Percentiles rank a stretch among this genome's conserved stretches.
Conservation (phyloP, 2,888 invertebrate genomes). For the Sinotaia quadrata region DNA sequence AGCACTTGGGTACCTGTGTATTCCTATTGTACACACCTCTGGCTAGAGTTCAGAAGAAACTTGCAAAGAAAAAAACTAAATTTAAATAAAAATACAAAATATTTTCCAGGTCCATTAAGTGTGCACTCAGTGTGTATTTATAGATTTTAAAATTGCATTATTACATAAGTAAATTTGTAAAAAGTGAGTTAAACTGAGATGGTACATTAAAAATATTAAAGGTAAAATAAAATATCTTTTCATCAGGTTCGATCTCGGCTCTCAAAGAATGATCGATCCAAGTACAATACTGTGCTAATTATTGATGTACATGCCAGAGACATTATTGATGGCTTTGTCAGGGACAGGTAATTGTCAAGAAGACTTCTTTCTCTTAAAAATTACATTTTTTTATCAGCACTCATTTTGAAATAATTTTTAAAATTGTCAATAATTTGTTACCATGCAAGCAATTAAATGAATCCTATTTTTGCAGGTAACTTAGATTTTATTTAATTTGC, state of each 20-base stretch:
- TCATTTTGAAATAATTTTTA: neutral
- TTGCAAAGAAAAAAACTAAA: no score
- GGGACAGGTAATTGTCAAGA: conserved; percentile 70
- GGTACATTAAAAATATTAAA: no score
- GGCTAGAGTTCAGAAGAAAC: no score
- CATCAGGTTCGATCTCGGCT: conserved; percentile 80
- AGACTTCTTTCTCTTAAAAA: neutral
- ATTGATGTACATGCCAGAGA: conserved; percentile 92
- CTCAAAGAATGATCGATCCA: conserved; percentile 85
- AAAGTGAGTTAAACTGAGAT: no score
- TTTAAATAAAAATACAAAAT: no score
- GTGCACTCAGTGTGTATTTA: no score
- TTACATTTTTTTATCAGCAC: neutral
- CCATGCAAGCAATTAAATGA: neutral
- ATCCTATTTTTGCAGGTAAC: neutral
- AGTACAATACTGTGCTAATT: conserved; percentile 89
- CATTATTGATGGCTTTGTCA: conserved; percentile 81
- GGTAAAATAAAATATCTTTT: no score
- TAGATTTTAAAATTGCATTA: no score
- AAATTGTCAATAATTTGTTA: neutral
- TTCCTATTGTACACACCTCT: no score
- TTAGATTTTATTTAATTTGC: conserved; percentile 69
- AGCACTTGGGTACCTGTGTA: no score
- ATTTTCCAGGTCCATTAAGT: no score
- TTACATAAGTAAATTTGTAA: no score